Percentiles rank a stretch among this genome's conserved stretches.
Conservation (phyloP, 2,113 vertebrate genomes). For the Kryptolebias marmoratus region DNA sequence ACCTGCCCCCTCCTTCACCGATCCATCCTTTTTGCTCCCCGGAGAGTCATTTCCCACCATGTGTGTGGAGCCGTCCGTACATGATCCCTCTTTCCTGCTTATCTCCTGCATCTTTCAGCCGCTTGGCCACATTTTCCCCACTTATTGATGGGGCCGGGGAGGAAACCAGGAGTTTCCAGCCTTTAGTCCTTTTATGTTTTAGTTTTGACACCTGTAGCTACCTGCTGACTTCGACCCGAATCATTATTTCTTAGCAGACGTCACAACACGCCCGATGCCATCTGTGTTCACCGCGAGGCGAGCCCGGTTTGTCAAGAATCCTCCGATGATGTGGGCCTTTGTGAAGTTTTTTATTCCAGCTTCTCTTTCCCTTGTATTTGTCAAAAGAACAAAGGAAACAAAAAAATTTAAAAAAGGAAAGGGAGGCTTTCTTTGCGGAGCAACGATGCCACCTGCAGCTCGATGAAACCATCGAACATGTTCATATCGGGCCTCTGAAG, state of each 20-base stretch:
- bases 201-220: constrained; percentile 61
- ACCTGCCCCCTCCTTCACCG: constrained; percentile 21
- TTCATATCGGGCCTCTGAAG: neutral
- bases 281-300: neutral
- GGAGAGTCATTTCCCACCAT: constrained; percentile 50
- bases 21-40: constrained; percentile 62
- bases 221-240: neutral
- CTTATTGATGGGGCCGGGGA: constrained; percentile 8
- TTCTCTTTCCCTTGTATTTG: constrained; percentile 29
- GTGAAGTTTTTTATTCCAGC: constrained; percentile 17
- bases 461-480: neutral
- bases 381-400: constrained; percentile 45
- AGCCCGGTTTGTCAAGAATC: constrained; percentile 25
- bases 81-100: constrained; percentile 65
- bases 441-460: constrained; percentile 69
- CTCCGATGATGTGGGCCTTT: constrained; percentile 20
- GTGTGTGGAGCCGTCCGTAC: constrained; percentile 52
- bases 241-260: neutral
- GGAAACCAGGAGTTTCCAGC: constrained; percentile 57
- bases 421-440: constrained; percentile 1
- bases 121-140: constrained; percentile 35
- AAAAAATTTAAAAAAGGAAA: neutral
- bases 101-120: constrained; percentile 49
- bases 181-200: constrained; percentile 18
- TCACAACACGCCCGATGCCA: neutral